A percentile compares a stretch with the other conserved stretches of the same genome.
These are phyloP conservation scores for Lithodes maja DNA, from an alignment of 2,888 invertebrate species.

Conservation along the genomic window DNA sequence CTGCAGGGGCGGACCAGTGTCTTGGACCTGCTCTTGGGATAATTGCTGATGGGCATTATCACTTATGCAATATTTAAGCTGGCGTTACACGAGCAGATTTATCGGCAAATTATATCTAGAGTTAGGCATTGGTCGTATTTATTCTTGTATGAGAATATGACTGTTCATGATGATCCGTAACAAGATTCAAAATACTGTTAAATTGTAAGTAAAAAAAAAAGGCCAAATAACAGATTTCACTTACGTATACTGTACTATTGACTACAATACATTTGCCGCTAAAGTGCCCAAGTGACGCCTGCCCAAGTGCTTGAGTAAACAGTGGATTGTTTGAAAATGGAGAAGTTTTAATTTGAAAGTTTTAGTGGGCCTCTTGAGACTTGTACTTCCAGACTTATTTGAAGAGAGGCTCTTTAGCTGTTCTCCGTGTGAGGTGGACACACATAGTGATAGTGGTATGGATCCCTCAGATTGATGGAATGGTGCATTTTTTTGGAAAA, in stretches of 20 bases:
- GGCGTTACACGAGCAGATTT: no score
- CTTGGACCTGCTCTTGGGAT: conserved; percentile 14
- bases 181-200: no score
- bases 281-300: no score
- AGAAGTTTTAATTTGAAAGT: conserved; percentile 19
- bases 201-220: no score
- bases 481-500: conserved; percentile 58
- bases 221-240: no score
- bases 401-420: conserved; percentile 36
- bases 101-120: no score
- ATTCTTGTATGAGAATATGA: no score
- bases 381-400: conserved; percentile 58
- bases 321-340: conserved; percentile 52
- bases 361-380: conserved; percentile 30
- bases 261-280: no score
- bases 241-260: no score
- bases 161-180: no score
- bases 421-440: conserved; percentile 40
- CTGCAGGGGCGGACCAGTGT: background rate
- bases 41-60: conserved; percentile 61
- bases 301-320: conserved; percentile 51
- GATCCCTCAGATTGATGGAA: conserved; percentile 47
- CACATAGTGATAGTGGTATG: conserved; percentile 25
- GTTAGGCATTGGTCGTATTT: no score
- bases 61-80: conserved; percentile 35